phyloP scores from a whole-genome alignment of 2,797 vertebrate species.

The Thunnus albacares region DNA sequence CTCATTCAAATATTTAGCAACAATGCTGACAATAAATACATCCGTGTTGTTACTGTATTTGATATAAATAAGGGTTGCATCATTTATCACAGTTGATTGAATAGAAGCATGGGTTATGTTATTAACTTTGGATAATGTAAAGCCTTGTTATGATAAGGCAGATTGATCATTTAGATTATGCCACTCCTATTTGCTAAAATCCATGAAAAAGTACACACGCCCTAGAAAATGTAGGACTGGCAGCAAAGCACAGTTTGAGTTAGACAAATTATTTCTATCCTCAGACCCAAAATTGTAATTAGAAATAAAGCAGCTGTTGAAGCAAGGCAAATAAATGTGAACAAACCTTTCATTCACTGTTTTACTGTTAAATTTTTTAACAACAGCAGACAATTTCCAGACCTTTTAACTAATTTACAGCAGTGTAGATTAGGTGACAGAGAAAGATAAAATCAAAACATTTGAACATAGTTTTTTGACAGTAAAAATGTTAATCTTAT shows the following conservation, averaged over 20 bases:
- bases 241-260: conserved; percentile 24
- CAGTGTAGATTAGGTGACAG: neutral
- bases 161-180: conserved; percentile 64
- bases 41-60: conserved; percentile 39
- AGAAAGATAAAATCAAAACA: conserved; percentile 20
- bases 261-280: conserved; percentile 38
- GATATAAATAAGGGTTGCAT: conserved; percentile 6
- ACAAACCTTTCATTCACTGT: conserved; percentile 9
- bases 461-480: conserved; percentile 5
- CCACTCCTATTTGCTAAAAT: conserved; percentile 52
- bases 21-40: conserved; percentile 49
- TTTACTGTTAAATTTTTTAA: conserved; percentile 32
- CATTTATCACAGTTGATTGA: conserved; percentile 58
- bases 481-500: neutral
- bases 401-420: neutral
- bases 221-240: conserved; percentile 39
- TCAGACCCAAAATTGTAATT: conserved; percentile 17
- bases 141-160: conserved; percentile 50
- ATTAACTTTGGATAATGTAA: conserved; percentile 61
- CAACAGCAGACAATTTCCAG: conserved; percentile 14
- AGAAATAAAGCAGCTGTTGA: conserved; percentile 52
- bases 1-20: conserved; percentile 60
- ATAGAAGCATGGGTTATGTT: conserved; percentile 32
- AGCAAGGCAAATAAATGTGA: conserved; percentile 4
- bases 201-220: conserved; percentile 37